A percentile compares a stretch with the other conserved stretches of the same genome.
Evolutionary conservation across 1,140 invertebrate species (phyloP).

Genomic region (Brachionus rotundiformis): DNA sequence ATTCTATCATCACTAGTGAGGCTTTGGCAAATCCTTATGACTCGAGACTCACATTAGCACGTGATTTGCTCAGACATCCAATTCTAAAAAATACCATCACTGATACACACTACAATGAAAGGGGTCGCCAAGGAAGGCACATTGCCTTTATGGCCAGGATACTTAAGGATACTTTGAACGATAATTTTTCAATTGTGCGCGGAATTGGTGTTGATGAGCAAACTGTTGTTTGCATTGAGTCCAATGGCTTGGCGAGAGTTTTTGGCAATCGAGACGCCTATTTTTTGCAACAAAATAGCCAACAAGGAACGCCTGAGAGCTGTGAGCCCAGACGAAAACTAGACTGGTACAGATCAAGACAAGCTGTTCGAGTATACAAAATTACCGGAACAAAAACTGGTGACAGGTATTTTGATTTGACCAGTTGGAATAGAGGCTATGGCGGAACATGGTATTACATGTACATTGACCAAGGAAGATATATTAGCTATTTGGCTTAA

Average conservation of each 20-base stretch:
- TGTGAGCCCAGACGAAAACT: not conserved
- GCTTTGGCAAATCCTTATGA: conserved; percentile 28
- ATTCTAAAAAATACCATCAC: conserved; percentile 40
- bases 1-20: conserved; percentile 23
- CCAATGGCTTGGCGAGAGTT: conserved; percentile 21
- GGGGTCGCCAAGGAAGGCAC: conserved; percentile 16
- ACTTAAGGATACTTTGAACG: not conserved
- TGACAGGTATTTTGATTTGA: conserved; percentile 41
- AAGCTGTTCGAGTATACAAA: conserved; percentile 35
- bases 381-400: conserved; percentile 2
- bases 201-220: conserved; percentile 50
- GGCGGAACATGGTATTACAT: not conserved
- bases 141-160: conserved; percentile 39
- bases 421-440: conserved; percentile 1
- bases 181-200: not conserved
- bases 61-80: not conserved
- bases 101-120: conserved; percentile 47
- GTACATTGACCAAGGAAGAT: conserved; percentile 36
- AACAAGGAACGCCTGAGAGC: not conserved
- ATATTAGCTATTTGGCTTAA: not conserved
- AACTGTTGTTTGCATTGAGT: conserved; percentile 51
- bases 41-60: not conserved
- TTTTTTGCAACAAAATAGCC: conserved; percentile 17
- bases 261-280: conserved; percentile 18
- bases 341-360: conserved; percentile 28